Evolutionary conservation across 2,797 vertebrate species (phyloP), one percentile per base, ranked within the genome.

Genomic region (Sebastiscus albofasciatus): DNA sequence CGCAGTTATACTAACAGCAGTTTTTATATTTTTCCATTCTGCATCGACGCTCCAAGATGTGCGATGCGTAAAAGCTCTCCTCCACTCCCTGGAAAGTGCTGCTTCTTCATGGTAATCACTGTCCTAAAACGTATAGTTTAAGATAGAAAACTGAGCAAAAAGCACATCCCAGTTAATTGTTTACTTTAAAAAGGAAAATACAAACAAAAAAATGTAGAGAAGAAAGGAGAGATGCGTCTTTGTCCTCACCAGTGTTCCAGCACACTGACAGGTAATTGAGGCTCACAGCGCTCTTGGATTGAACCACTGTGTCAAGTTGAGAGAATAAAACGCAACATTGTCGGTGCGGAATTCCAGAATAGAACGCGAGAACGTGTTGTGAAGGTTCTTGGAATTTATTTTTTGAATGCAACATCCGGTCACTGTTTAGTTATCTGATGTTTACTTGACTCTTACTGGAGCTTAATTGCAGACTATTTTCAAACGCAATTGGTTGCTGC

Each of bases 61-160:
- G 81, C 70, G 81, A 76, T 82, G 91, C 90, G 85, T 91, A 92
- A 93, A 90, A 88, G 69, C 89, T 79, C 79, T 85, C 80, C 85
- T 18, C 77, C 85, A 13, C 33, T 83, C 70, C 56, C 29, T 20
- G 56, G 4, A 22, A 86, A 84, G 65, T 81, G 77, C 22, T 26
- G 74, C 1, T 10, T 78, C 55, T 73, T 61, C 80, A 80, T 85
- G 52, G 42, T n/a, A 59, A 8, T 26, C 52, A 6, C 36, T 18
- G 0, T 34, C 66, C 49, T 34, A 24, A 73, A 59, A 83, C 65
- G 8, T 36, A 52, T 36, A 52, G 8, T 72, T 78, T 16, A 16
- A 6, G 5, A 13, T 26, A 13, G 2, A 59, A 59, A 46, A 73
- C 22, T 54, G 20, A 24, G n/a, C 55, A 65, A 65, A 62, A 62